Evolutionary conservation across 1,140 invertebrate species (phyloP).

Genomic region (Euschistus heros): DNA sequence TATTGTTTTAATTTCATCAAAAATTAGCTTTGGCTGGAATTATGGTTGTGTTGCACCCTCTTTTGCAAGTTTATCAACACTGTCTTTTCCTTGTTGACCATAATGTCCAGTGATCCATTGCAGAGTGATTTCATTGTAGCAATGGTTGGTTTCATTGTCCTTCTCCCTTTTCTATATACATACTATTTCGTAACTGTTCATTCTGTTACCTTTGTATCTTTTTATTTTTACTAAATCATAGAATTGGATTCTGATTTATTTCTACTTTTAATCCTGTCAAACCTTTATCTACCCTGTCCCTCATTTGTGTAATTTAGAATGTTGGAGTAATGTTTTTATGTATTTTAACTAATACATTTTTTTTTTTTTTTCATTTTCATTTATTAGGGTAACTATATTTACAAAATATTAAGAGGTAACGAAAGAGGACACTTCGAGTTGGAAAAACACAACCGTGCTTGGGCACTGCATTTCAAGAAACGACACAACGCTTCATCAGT

Average conservation of each 20-base stretch:
- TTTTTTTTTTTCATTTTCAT: slow-evolving; percentile 20
- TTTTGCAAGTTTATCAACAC: too few relatives aligned
- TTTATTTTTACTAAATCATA: not conserved
- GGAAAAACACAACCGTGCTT: slow-evolving; percentile 48
- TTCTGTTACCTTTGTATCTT: not conserved
- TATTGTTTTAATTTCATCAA: not conserved
- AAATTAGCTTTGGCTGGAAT: too few relatives aligned
- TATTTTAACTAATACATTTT: not conserved
- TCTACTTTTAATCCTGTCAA: not conserved
- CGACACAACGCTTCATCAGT: slow-evolving; percentile 43
- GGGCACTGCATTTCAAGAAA: slow-evolving; percentile 49
- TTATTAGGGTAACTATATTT: slow-evolving; percentile 36
- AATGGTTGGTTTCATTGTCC: too few relatives aligned
- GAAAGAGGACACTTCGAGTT: slow-evolving; percentile 53
- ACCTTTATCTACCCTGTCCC: not conserved
- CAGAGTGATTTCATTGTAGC: too few relatives aligned
- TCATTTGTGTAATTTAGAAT: slow-evolving; percentile 17
- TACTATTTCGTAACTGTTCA: not conserved
- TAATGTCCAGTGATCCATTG: too few relatives aligned
- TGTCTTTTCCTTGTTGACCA: too few relatives aligned
- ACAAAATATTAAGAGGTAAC: slow-evolving; percentile 53
- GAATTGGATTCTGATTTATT: not conserved
- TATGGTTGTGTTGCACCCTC: too few relatives aligned
- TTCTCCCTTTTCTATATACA: too few relatives aligned
- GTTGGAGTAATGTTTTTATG: slow-evolving; percentile 22